Conservation (phyloP, 1,140 invertebrate species). For the Tenebrio molitor region DNA sequence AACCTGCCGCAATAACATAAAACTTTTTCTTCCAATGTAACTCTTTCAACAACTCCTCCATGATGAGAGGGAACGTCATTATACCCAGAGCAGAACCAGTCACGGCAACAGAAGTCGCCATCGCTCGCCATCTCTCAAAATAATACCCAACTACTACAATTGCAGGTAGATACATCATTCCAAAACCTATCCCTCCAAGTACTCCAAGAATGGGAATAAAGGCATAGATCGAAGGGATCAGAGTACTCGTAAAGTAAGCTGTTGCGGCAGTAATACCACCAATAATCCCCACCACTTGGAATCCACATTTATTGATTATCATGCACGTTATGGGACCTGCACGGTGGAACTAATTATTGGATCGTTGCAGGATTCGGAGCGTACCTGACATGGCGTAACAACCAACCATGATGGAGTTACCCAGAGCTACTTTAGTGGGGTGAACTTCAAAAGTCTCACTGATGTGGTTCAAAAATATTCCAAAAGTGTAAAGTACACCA, state of each 20-base stretch:
- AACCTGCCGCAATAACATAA: slow-evolving; percentile 67
- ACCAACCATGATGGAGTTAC: slow-evolving; percentile 78
- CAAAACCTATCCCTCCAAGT: slow-evolving; percentile 84
- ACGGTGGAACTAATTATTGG: slow-evolving; percentile 49
- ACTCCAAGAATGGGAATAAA: slow-evolving; percentile 77
- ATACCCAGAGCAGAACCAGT: slow-evolving; percentile 85
- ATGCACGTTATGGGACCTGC: slow-evolving; percentile 83
- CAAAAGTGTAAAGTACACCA: slow-evolving; percentile 81
- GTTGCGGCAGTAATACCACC: slow-evolving; percentile 74
- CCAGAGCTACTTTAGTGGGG: slow-evolving; percentile 72
- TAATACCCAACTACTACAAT: slow-evolving; percentile 85
- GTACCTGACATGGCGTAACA: slow-evolving; percentile 79
- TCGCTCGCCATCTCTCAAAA: slow-evolving; percentile 82
- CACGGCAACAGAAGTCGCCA: slow-evolving; percentile 83
- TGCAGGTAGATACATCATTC: slow-evolving; percentile 89
- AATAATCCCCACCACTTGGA: slow-evolving; percentile 77
- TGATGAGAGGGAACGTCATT: slow-evolving; percentile 76
- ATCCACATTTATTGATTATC: slow-evolving; percentile 80
- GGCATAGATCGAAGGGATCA: slow-evolving; percentile 71
- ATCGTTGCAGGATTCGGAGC: not conserved
- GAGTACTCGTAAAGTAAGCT: slow-evolving; percentile 72
- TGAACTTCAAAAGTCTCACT: slow-evolving; percentile 69
- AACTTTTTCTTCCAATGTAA: slow-evolving; percentile 71
- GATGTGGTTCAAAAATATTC: slow-evolving; percentile 73
- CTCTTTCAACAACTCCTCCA: slow-evolving; percentile 67